Evolutionary conservation across 37 sponge, comb jelly and placozoan genomes (phyloP).

Genomic region (Lycopodina hypogea): DNA sequence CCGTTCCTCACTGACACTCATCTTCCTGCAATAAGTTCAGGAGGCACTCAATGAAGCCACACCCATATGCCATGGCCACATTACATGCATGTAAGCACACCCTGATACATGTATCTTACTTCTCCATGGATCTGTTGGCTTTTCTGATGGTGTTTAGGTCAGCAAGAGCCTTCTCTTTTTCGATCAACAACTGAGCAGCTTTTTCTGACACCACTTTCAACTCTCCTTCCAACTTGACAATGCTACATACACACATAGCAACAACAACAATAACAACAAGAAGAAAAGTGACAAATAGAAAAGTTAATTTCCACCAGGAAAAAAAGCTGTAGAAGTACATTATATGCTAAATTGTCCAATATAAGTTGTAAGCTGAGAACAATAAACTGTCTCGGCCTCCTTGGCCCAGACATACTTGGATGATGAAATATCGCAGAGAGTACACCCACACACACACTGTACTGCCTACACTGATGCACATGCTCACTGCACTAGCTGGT

Average conservation of each 20-base stretch:
- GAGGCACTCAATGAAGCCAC: neutral
- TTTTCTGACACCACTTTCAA: neutral
- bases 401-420: no score
- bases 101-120: neutral
- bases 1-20: constrained; percentile 19
- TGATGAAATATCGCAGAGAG: no score
- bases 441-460: no score
- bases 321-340: neutral
- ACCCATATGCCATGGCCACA: neutral
- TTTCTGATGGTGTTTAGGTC: constrained; percentile 62
- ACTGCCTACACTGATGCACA: no score
- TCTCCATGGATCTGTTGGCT: constrained; percentile 41
- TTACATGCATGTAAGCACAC: neutral
- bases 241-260: constrained; percentile 7
- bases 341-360: no score
- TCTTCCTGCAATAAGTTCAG: constrained; percentile 15
- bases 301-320: neutral
- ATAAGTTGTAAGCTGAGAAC: no score
- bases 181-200: constrained; percentile 24
- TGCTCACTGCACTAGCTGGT: neutral
- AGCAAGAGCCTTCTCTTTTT: constrained; percentile 66
- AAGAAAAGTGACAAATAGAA: neutral
- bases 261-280: neutral
- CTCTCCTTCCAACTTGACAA: constrained; percentile 17
- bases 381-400: no score